Percentiles rank a stretch among this genome's conserved stretches.
Evolutionary conservation across 2,113 vertebrate species (phyloP).

Genomic region (Onychorhynchus coronatus): DNA sequence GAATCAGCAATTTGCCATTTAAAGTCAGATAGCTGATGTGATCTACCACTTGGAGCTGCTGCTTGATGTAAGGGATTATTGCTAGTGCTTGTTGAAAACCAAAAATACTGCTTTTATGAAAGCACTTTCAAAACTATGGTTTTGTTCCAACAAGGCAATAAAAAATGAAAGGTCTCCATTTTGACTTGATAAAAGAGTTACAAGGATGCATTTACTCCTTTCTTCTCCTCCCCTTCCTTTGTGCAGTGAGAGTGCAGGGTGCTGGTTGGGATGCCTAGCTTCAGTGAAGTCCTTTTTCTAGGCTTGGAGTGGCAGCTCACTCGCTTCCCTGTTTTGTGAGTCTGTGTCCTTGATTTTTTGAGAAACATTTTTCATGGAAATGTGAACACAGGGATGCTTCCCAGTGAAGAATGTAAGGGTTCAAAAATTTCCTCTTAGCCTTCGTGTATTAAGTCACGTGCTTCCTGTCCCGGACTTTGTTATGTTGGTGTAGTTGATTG

Average conservation of each 20-base stretch:
- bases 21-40: neutral
- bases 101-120: neutral
- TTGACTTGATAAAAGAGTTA: neutral
- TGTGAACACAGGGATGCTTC: neutral
- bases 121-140: neutral
- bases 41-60: neutral
- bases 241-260: accelerated
- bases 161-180: neutral
- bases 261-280: neutral
- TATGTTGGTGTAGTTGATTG: neutral
- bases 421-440: neutral
- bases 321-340: neutral
- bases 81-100: neutral
- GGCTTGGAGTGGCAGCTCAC: accelerated
- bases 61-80: neutral
- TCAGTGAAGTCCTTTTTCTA: neutral
- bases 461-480: neutral
- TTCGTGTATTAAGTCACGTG: neutral
- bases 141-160: neutral
- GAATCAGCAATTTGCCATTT: neutral
- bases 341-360: neutral
- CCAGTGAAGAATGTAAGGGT: neutral
- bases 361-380: neutral
- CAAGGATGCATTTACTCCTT: neutral
- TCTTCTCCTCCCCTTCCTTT: accelerated